These are phyloP conservation scores for Ceratotherium simum DNA, from an alignment of 2,113 vertebrate species.

Conservation along the genomic window DNA sequence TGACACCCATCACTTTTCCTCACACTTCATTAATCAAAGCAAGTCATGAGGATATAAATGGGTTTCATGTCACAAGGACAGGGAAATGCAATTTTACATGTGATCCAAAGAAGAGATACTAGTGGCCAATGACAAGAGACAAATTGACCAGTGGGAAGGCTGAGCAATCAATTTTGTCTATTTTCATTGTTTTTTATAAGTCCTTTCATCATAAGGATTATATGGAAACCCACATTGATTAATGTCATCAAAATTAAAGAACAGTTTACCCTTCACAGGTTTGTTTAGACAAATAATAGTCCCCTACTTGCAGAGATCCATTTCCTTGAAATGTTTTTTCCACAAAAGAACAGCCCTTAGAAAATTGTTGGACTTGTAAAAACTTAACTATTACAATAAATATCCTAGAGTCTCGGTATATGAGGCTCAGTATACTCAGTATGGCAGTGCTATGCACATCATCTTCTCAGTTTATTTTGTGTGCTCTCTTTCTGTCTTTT, in stretches of 20 bases:
- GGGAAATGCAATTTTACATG: not conserved
- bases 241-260: not conserved
- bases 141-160: not conserved
- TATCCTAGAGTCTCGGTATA: not conserved
- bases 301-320: not conserved
- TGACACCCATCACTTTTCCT: not conserved
- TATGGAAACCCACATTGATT: not conserved
- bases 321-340: not conserved
- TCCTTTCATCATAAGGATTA: not conserved
- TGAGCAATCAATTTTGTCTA: not conserved
- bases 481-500: not conserved
- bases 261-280: not conserved
- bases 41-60: not conserved
- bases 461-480: not conserved
- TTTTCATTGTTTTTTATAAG: not conserved
- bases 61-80: not conserved
- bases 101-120: not conserved
- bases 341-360: not conserved
- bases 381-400: not conserved
- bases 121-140: not conserved
- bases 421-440: not conserved
- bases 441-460: not conserved
- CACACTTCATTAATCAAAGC: slow-evolving; percentile 41
- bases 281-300: not conserved
- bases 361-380: not conserved